phyloP scores from a whole-genome alignment of 2,797 vertebrate genomes.

The Mormyrus proboscirostris region DNA sequence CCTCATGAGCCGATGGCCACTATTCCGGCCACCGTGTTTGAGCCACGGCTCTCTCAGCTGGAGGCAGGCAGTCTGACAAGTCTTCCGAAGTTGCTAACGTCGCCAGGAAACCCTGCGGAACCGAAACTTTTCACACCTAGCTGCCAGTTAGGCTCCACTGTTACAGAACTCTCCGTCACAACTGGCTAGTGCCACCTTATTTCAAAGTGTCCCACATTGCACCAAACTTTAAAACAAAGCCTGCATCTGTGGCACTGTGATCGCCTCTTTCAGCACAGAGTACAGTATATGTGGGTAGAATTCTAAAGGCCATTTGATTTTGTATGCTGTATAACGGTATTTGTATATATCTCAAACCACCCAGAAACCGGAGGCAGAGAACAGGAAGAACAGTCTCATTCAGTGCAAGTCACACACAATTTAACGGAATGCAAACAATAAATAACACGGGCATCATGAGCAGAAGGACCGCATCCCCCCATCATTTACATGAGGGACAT shows the following conservation, averaged over 20 bases:
- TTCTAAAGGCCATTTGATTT: not conserved
- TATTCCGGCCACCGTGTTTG: not conserved
- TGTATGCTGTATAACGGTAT: not conserved
- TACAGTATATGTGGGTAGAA: not conserved
- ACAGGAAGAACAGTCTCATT: not conserved
- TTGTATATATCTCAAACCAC: not conserved
- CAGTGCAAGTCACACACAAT: not conserved
- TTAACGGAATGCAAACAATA: not conserved
- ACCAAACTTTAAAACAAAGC: not conserved
- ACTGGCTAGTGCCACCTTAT: not conserved
- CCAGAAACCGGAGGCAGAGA: not conserved
- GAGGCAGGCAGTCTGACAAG: not conserved
- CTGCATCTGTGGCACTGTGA: not conserved
- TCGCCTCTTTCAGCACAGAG: not conserved
- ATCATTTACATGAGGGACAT: not conserved
- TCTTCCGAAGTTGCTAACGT: not conserved
- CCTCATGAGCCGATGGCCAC: not conserved
- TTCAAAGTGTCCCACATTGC: not conserved
- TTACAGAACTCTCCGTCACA: not conserved
- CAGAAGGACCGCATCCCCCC: not conserved
- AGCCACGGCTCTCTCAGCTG: not conserved
- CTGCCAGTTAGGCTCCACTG: not conserved
- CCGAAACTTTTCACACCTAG: not conserved
- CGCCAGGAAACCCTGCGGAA: not conserved
- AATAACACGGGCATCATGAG: not conserved